phyloP scores from a whole-genome alignment of 2,888 invertebrate genomes.

The Acronicta alni region DNA sequence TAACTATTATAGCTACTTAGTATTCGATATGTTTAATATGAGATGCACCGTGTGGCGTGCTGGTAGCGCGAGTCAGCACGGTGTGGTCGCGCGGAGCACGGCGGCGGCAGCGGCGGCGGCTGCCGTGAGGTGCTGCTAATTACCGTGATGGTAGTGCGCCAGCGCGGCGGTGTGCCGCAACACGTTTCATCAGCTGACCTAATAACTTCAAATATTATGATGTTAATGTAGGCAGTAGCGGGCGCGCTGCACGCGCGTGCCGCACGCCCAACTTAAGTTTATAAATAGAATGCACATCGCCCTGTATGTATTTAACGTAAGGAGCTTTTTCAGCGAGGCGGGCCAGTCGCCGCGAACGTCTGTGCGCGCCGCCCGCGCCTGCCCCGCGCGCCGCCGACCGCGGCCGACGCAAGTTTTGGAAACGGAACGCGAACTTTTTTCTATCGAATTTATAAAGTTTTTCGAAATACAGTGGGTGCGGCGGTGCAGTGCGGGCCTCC shows the following conservation, averaged over 20 bases:
- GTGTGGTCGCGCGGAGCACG: background rate
- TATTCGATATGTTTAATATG: constrained; percentile 57
- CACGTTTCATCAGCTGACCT: constrained; percentile 81
- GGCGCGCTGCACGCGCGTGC: constrained; percentile 78
- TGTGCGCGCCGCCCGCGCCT: constrained; percentile 80
- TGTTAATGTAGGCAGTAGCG: constrained; percentile 74
- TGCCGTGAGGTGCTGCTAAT: constrained; percentile 39
- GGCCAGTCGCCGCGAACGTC: constrained; percentile 80
- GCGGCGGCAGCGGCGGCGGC: constrained; percentile 12
- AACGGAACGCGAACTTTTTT: constrained; percentile 67
- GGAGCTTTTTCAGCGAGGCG: constrained; percentile 82
- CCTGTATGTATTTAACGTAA: constrained; percentile 82
- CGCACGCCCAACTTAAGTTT: constrained; percentile 83
- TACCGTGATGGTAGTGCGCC: constrained; percentile 47
- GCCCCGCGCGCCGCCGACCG: constrained; percentile 62
- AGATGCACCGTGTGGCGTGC: constrained; percentile 40
- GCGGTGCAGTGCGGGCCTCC: constrained; percentile 60
- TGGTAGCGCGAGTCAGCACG: constrained; percentile 6
- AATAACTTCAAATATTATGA: constrained; percentile 85
- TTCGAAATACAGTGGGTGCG: constrained; percentile 51
- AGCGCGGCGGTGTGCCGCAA: constrained; percentile 60
- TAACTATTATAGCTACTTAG: constrained; percentile 62
- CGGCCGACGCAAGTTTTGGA: constrained; percentile 69
- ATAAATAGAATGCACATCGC: constrained; percentile 87
- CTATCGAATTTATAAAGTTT: constrained; percentile 56